Evolutionary conservation across 2,113 vertebrate genomes (phyloP).

Genomic region (Trematomus loennbergii): DNA sequence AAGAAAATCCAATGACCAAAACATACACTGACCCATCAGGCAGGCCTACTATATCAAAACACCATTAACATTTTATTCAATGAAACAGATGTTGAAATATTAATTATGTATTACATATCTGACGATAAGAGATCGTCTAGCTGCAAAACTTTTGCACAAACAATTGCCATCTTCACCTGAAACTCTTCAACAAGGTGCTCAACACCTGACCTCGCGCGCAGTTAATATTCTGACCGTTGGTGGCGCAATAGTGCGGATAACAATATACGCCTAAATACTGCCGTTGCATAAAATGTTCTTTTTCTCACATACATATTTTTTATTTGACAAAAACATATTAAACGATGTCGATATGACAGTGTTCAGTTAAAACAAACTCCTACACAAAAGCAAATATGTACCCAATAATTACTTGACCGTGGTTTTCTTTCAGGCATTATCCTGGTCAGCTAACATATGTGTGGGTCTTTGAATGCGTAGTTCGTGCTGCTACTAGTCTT

Average conservation of each 20-base stretch:
- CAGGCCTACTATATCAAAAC: no score
- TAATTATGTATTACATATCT: constrained; percentile 30
- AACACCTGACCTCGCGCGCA: no score
- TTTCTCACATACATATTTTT: fast-evolving
- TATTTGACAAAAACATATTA: neutral
- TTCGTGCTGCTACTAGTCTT: constrained; percentile 10
- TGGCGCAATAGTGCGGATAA: constrained; percentile 31
- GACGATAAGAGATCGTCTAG: neutral
- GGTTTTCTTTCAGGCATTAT: constrained; percentile 54
- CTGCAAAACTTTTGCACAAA: no score
- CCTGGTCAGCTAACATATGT: neutral
- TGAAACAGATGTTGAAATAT: neutral
- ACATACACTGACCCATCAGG: no score
- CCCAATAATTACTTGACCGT: fast-evolving
- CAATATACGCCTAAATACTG: neutral
- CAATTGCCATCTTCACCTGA: neutral
- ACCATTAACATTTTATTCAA: neutral
- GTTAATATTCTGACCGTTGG: neutral
- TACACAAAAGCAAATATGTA: neutral
- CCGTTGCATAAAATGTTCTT: neutral
- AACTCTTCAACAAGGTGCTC: neutral
- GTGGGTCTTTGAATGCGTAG: constrained; percentile 66
- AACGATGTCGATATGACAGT: fast-evolving
- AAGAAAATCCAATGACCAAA: no score
- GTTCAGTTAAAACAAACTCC: fast-evolving